Evolutionary conservation across 2,888 invertebrate genomes (phyloP).

Genomic region (Crioceris asparagi): DNA sequence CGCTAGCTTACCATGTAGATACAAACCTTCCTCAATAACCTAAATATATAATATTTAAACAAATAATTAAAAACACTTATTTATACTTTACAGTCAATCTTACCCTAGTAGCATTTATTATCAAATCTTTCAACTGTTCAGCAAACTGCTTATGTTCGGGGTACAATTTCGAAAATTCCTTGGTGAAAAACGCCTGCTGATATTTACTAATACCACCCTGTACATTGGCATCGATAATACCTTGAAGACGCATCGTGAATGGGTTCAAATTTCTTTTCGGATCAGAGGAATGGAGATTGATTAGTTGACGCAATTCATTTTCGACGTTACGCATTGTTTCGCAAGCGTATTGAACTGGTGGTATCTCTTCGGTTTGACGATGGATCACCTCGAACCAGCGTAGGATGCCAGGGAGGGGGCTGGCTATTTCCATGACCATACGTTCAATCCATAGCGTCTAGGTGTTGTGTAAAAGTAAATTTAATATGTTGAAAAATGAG

Average conservation of each 20-base stretch:
- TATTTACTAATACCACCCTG: conserved; percentile 93
- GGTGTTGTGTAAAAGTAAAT: not conserved
- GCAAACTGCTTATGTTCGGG: conserved; percentile 49
- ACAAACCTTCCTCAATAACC: conserved; percentile 70
- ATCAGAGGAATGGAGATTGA: conserved; percentile 69
- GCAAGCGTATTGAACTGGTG: conserved; percentile 78
- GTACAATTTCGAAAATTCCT: conserved; percentile 58
- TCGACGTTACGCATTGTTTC: conserved; percentile 90
- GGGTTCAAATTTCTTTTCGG: conserved; percentile 79
- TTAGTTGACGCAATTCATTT: conserved; percentile 70
- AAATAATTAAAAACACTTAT: not conserved
- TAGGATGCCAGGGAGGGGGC: conserved; percentile 79
- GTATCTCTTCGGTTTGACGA: conserved; percentile 62
- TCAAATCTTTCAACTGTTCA: conserved; percentile 50
- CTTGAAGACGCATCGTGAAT: conserved; percentile 79
- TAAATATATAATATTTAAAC: conserved; percentile 12
- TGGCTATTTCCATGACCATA: conserved; percentile 73
- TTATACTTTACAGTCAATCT: conserved; percentile 6
- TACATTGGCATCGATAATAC: conserved; percentile 92
- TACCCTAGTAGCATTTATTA: conserved; percentile 65
- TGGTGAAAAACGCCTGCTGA: conserved; percentile 85
- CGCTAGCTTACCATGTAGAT: conserved; percentile 75
- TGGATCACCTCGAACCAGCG: conserved; percentile 87
- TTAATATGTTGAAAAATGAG: too few relatives aligned
- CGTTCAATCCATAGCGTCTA: conserved; percentile 89